Conservation (phyloP, 2,113 vertebrate genomes). For the Cyphomyrus plagiostoma region DNA sequence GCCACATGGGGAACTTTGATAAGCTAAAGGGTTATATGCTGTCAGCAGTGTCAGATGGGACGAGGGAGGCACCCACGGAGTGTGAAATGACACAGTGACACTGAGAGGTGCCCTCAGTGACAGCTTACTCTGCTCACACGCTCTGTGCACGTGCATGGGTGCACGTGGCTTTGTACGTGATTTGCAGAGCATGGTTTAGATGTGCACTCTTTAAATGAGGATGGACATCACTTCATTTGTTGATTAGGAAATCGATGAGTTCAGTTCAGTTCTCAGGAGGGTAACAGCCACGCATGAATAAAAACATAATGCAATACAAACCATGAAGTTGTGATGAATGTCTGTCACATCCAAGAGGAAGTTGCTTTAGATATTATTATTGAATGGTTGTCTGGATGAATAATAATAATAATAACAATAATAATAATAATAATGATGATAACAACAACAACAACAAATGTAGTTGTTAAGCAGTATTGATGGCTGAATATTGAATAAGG, state of each 20-base stretch:
- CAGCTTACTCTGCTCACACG: neutral
- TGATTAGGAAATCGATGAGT: neutral
- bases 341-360: neutral
- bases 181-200: neutral
- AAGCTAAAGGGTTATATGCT: conserved; percentile 1
- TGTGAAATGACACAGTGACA: conserved; percentile 1
- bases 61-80: neutral
- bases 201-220: neutral
- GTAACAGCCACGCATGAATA: neutral
- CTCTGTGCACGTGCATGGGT: neutral
- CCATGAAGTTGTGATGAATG: neutral
- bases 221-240: neutral
- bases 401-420: neutral
- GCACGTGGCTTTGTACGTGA: neutral
- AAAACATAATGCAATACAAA: neutral
- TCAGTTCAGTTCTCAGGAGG: neutral
- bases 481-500: neutral
- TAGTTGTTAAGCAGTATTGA: neutral
- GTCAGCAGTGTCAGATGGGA: neutral
- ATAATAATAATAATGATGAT: neutral
- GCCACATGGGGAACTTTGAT: neutral
- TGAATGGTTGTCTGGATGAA: neutral
- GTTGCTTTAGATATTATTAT: neutral
- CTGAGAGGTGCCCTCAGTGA: neutral
- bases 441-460: neutral